phyloP scores from a whole-genome alignment of 2,888 invertebrate genomes.

The Sylvicola cinctus region DNA sequence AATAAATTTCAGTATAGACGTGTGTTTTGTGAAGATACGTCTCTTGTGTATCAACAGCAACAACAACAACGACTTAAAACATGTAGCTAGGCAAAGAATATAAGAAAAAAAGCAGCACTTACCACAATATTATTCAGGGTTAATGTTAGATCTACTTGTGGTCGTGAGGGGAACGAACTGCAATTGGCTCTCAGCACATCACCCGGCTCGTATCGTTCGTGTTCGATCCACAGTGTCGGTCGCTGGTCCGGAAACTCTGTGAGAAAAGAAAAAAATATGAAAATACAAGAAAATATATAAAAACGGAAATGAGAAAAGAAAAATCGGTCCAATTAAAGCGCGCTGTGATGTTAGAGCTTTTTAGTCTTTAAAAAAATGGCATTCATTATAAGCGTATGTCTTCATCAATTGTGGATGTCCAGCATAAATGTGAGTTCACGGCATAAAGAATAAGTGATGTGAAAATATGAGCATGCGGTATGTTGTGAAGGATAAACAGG shows the following conservation, averaged over 20 bases:
- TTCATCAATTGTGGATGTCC: no score
- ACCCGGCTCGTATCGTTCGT: conserved; percentile 52
- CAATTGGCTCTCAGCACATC: conserved; percentile 59
- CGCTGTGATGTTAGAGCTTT: no score
- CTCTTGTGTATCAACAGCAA: no score
- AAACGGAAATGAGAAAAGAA: not conserved
- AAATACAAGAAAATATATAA: not conserved
- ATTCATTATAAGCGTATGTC: no score
- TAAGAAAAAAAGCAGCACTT: conserved; percentile 22
- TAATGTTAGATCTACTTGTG: conserved; percentile 51
- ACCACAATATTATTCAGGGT: conserved; percentile 59
- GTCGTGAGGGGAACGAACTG: conserved; percentile 55
- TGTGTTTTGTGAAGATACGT: no score
- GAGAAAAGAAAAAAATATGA: conserved; percentile 7
- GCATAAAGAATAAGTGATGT: no score
- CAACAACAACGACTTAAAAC: not conserved
- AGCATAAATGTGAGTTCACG: no score
- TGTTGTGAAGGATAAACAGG: no score
- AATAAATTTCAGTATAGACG: no score
- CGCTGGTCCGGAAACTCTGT: conserved; percentile 49
- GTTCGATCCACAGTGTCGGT: conserved; percentile 48
- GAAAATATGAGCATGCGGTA: no score
- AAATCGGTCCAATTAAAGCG: no score
- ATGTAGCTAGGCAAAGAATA: not conserved
- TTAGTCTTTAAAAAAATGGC: no score